phyloP scores from a whole-genome alignment of 1,140 invertebrate genomes.

The Melanaphis sacchari region DNA sequence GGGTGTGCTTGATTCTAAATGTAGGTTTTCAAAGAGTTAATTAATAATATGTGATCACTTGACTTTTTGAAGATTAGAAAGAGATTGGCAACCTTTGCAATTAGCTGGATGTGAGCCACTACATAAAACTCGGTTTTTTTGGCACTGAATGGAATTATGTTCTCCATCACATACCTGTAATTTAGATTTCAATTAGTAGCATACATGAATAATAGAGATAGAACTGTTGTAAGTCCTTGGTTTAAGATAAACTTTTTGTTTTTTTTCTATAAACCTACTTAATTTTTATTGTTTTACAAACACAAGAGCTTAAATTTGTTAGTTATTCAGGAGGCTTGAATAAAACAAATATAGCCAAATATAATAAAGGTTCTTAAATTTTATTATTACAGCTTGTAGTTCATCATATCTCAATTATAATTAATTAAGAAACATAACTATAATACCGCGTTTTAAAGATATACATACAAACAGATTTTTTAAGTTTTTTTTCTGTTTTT shows the following conservation, averaged over 20 bases:
- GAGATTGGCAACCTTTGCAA: neutral
- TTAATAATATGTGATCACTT: neutral
- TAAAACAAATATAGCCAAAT: no score
- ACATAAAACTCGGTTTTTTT: neutral
- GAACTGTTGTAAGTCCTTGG: neutral
- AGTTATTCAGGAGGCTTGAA: no score
- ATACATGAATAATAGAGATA: neutral
- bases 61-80: neutral
- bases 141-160: neutral
- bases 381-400: neutral
- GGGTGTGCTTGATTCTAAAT: neutral
- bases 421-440: neutral
- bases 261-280: neutral
- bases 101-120: neutral
- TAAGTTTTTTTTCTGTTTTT: neutral
- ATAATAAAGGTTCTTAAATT: neutral
- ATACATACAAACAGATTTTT: neutral
- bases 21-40: neutral
- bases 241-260: neutral
- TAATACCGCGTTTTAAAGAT: neutral
- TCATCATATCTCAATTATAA: neutral
- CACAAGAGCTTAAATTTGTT: neutral
- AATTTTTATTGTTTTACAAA: neutral
- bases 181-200: neutral
- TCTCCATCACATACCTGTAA: neutral